Conservation (phyloP, 1,140 invertebrate genomes). For the Orussus abietinus region DNA sequence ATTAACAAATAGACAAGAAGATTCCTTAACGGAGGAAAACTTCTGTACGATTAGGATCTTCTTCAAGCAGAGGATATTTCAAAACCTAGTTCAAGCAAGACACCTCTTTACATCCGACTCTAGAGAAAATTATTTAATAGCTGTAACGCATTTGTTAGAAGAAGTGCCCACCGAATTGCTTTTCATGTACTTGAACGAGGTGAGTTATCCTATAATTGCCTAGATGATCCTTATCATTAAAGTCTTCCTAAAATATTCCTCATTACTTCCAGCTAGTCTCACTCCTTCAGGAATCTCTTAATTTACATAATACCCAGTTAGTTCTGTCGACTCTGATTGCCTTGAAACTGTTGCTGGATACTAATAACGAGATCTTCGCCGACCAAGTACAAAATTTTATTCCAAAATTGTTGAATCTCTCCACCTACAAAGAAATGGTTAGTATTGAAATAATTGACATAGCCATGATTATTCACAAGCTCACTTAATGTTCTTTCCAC, state of each 20-base stretch:
- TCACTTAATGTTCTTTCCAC: conserved; percentile 17
- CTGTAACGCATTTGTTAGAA: conserved; percentile 62
- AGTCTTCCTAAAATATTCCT: conserved; percentile 5
- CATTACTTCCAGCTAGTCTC: conserved; percentile 59
- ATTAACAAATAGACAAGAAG: conserved; percentile 33
- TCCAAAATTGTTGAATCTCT: conserved; percentile 61
- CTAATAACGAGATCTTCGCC: conserved; percentile 55
- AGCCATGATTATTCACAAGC: conserved; percentile 16
- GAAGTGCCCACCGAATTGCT: conserved; percentile 60
- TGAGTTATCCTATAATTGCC: conserved; percentile 36
- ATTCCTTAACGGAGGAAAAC: conserved; percentile 36
- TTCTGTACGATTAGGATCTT: conserved; percentile 47
- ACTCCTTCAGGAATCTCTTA: conserved; percentile 64
- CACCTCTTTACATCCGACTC: conserved; percentile 39
- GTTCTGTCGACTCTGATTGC: conserved; percentile 58
- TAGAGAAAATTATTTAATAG: conserved; percentile 59
- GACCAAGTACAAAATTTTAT: conserved; percentile 63
- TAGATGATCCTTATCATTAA: conserved; percentile 14
- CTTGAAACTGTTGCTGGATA: conserved; percentile 57
- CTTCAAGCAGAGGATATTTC: conserved; percentile 64
- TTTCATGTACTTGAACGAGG: conserved; percentile 60
- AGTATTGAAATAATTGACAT: conserved; percentile 28
- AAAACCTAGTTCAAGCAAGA: conserved; percentile 52
- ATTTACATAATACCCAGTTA: conserved; percentile 57
- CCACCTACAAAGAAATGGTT: conserved; percentile 63